Evolutionary conservation across 2,888 invertebrate species (phyloP).

Genomic region (Omphaloscelis lunosa): DNA sequence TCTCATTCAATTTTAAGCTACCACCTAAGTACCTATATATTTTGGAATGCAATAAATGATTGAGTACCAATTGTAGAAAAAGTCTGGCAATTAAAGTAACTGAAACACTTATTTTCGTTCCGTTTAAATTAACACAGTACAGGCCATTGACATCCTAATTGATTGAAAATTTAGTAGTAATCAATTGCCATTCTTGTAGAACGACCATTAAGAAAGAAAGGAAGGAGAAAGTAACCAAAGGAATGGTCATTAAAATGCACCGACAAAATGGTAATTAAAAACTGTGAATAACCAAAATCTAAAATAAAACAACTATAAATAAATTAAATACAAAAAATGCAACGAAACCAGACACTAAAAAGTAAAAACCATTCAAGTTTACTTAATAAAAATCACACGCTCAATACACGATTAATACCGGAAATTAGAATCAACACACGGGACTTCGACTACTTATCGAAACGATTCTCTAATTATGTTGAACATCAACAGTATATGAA

Average conservation of each 20-base stretch:
- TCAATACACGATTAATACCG: conserved; percentile 34
- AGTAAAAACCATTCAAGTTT: conserved; percentile 19
- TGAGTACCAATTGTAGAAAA: not conserved
- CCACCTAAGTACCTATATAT: not conserved
- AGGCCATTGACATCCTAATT: not conserved
- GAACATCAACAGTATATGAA: not conserved
- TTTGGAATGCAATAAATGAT: not conserved
- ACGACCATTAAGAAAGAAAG: not conserved
- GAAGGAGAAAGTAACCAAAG: not conserved
- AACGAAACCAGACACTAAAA: not conserved
- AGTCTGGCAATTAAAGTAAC: not conserved
- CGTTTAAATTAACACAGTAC: not conserved
- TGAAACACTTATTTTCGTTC: not conserved
- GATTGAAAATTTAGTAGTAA: not conserved
- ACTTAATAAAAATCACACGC: conserved; percentile 45
- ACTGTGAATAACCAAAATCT: not conserved
- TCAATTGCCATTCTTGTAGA: not conserved
- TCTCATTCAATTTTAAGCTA: not conserved
- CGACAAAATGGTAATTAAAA: conserved; percentile 1
- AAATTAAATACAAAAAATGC: conserved; percentile 5
- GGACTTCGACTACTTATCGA: conserved; percentile 29
- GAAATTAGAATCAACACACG: conserved; percentile 54
- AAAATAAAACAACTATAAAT: not conserved
- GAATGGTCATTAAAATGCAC: too few species aligned
- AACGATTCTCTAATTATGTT: conserved; percentile 25